Base-by-base conservation (phyloP, 2,888 invertebrate species). In the Acronicta leporina region DNA sequence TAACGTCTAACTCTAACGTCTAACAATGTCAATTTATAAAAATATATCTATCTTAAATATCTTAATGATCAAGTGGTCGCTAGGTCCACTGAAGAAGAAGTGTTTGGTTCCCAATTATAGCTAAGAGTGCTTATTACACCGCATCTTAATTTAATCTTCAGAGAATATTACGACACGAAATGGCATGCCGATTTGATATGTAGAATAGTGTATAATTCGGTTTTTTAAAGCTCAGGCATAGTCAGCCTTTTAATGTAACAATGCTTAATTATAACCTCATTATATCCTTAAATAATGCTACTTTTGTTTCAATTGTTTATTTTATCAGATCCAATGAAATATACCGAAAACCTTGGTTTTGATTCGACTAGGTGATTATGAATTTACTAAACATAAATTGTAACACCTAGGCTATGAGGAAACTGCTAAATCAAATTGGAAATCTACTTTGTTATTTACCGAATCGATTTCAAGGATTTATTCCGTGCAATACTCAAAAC, bases 371-470 rank as follows among this genome's bases (percentile, higher is more conserved):
- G 47, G 55, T 45, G 42, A 48, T 54, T 57, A 55, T n/a, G n/a
- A n/a, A n/a, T n/a, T 73, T 64, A 68, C 67, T 44, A 63, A 68
- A 65, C 45, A 40, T 11, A 55, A 63, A 63, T 45, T 63, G 58
- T 65, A 75, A 62, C 60, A 63, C 55, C 69, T 73, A 75, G 62
- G 11, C 69, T 57, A 51, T 69, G 62, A 76, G 59, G 65, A 75
- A 75, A 66, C 53, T 35, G 13, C 47, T 49, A 20, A 61, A 61
- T 45, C 48, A 54, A 68, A 68, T 72, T 75, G 57, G 63, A 66
- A 75, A 75, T 72, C 61, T 47, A 66, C 49, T 59, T 63, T 40
- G 13, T 40, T 63, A 53, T 61, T 33, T 52, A 58, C 51, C 48
- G 51, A 64, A 75, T 60, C 55, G 35, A 75, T 58, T 61, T 50